Conservation (phyloP, 2,888 invertebrate genomes). For the Onthophagus sagittarius region DNA sequence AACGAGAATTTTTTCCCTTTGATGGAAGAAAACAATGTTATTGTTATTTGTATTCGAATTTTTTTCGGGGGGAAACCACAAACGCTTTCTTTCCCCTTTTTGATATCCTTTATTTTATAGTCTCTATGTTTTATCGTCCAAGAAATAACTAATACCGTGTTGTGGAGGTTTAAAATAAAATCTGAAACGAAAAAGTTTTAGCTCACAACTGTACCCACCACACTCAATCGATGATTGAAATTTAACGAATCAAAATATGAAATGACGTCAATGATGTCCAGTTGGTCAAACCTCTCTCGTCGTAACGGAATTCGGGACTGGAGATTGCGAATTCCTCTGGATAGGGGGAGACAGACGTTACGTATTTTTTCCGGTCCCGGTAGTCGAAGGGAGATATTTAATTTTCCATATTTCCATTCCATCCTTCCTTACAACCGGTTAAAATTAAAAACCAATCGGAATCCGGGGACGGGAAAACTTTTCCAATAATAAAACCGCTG, state of each 20-base stretch:
- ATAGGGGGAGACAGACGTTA: conserved; percentile 29
- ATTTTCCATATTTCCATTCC: conserved; percentile 17
- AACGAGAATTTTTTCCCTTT: conserved; percentile 35
- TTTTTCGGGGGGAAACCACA: conserved; percentile 17
- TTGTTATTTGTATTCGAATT: conserved; percentile 39
- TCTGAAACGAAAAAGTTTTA: conserved; percentile 7
- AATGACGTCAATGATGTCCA: conserved; percentile 34
- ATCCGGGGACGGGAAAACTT: background rate
- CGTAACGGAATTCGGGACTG: conserved; percentile 42
- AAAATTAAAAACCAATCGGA: conserved; percentile 1
- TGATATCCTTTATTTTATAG: too few species aligned
- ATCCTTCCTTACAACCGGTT: background rate
- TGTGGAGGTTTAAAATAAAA: background rate
- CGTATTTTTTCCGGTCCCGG: conserved; percentile 22
- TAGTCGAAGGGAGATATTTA: conserved; percentile 9
- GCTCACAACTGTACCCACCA: conserved; percentile 16
- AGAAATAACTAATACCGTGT: background rate
- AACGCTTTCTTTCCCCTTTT: too few species aligned
- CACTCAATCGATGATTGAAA: conserved; percentile 35
- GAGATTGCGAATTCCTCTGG: conserved; percentile 42
- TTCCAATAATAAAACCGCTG: background rate
- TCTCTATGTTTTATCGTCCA: background rate
- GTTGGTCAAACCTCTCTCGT: conserved; percentile 32
- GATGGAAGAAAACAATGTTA: conserved; percentile 40
- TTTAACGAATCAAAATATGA: conserved; percentile 36